Evolutionary conservation across 2,888 invertebrate genomes (phyloP).

Genomic region (Perdita meconis): DNA sequence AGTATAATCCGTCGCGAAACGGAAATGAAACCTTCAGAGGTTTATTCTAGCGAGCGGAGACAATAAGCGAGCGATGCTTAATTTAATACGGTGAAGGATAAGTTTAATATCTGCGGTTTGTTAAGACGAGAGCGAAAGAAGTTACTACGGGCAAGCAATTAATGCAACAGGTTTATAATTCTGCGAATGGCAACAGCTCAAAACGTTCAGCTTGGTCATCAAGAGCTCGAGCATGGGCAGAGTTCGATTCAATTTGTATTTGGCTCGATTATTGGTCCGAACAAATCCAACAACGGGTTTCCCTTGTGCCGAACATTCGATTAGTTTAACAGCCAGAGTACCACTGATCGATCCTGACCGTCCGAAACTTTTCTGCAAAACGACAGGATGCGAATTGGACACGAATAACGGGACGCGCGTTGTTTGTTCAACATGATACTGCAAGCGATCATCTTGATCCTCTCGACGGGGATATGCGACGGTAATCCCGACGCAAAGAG

Average conservation of each 20-base stretch:
- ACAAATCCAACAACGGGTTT: neutral
- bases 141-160: constrained; percentile 42
- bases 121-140: constrained; percentile 13
- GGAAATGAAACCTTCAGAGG: neutral
- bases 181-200: constrained; percentile 34
- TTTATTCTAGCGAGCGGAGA: neutral
- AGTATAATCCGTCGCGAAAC: neutral
- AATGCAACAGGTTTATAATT: constrained; percentile 68
- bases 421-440: constrained; percentile 69
- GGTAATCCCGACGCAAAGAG: constrained; percentile 90
- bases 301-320: neutral
- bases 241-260: constrained; percentile 17
- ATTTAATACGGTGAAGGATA: neutral
- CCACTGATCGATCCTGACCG: neutral
- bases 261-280: neutral
- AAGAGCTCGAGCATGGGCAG: constrained; percentile 4
- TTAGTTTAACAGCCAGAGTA: neutral
- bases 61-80: neutral
- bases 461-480: constrained; percentile 72
- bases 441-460: constrained; percentile 68
- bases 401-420: constrained; percentile 40
- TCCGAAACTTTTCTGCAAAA: constrained; percentile 4
- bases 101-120: constrained; percentile 15
- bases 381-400: constrained; percentile 59
- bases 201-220: constrained; percentile 28